Evolutionary conservation across 2,797 vertebrate species (phyloP), one percentile per base, ranked within the genome.

Genomic region (Columba guinea): DNA sequence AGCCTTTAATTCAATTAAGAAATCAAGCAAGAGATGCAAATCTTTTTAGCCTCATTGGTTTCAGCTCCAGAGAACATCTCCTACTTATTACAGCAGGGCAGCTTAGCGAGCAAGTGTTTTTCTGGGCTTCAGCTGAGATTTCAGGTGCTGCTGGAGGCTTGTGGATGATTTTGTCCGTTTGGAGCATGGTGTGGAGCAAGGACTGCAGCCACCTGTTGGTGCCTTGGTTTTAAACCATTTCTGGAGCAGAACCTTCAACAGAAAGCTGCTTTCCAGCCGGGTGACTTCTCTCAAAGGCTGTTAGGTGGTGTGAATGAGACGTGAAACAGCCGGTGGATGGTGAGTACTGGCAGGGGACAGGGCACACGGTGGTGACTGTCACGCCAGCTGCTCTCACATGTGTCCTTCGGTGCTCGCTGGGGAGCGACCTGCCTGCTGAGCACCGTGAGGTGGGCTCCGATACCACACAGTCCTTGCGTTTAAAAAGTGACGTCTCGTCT

Each of bases 1-100:
- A 81, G 74, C 41, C 76, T 88, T 92, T 91, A 94, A 91, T 95
- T 94, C 73, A 71, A 75, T 95, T 90, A 95, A 95, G 85, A 93
- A 88, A 81, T 90, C 62, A 81, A 87, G 90, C 76, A 90, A 63
- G 88, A 88, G 85, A 86, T 88, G 88, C 63, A 90, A 78, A 91
- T 91, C 83, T 94, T 90, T 89, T 91, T 93, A 84, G 83, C 59
- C 74, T 93, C 90, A 16, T 80, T 86, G 70, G 83, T 95, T 94
- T 88, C 35, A 3, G 27, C 85, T 46, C 41, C 46, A 75, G 62
- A 68, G 46, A 94, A 30, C 46, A 62, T 75, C 79, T 87, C 46
- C 68, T 86, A 74, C 11, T 0, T 0, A 0, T 46, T 48, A 30
- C 32, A 75, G 52, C 48, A 55, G 79, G 76, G 76, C 71, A 63